Evolutionary conservation across 2,888 invertebrate genomes (phyloP).

Genomic region (Mamestra brassicae): DNA sequence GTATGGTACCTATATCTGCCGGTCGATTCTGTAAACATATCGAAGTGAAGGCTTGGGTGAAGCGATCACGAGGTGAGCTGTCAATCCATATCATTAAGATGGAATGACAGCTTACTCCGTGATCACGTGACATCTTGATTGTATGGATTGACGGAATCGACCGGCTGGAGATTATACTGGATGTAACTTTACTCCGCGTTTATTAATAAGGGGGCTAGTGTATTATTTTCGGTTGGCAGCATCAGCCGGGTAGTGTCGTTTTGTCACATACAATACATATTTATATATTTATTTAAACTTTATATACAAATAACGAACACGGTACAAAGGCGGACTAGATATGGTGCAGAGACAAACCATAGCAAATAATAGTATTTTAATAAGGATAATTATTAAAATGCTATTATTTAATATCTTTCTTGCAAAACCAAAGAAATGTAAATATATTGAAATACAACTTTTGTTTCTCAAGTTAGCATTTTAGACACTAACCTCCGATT

Average conservation of each 20-base stretch:
- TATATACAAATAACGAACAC: no score
- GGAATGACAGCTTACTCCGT: no score
- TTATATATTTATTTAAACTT: neutral
- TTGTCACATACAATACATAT: neutral
- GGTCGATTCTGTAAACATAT: no score
- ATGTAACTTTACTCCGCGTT: neutral
- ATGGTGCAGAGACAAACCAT: no score
- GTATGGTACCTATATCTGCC: no score
- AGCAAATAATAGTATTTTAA: no score
- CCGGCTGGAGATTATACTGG: neutral
- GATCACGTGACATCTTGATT: no score
- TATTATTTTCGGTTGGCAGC: conserved; percentile 11
- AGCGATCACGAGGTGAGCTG: no score
- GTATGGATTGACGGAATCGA: no score
- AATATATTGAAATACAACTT: neutral
- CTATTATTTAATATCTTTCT: conserved; percentile 17
- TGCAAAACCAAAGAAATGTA: conserved; percentile 22
- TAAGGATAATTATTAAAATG: neutral
- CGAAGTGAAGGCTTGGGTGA: no score
- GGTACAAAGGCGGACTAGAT: no score
- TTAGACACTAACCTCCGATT: neutral
- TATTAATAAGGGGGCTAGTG: neutral
- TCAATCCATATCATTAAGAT: no score
- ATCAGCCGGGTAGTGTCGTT: conserved; percentile 5
- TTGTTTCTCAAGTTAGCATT: neutral